Evolutionary conservation across 1,140 invertebrate genomes (phyloP), one percentile per base, ranked within the genome.

Genomic region (Drosophila sucinea): DNA sequence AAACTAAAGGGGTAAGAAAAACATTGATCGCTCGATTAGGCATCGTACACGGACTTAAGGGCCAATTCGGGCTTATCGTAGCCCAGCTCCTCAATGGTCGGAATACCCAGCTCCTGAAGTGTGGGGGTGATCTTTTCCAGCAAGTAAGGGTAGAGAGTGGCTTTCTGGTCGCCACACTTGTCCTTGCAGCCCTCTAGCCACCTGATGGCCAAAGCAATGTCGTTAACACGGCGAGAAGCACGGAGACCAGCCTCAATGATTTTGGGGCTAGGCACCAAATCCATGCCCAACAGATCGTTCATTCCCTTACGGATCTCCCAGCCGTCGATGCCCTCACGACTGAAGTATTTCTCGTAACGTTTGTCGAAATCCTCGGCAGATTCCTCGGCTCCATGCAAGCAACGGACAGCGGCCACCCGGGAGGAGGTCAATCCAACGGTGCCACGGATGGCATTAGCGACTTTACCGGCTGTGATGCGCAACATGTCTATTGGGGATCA

Each of bases 1-100:
- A 77, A 87, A 79, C 79, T 87, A 82, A 72, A 74, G 47, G 11
- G 35, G 56, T 44, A 67, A 71, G 35, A 64, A 55, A 67, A 71
- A 58, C 56, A 25, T 58, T 35, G 56, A 38, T 35, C 17, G 33
- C 56, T 35, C 47, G 41, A 67, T 90, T 91, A 92, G 61, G 95
- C 94, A 57, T 97, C 95, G 91, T 95, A 96, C 56, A 96, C 95
- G 90, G 94, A 94, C 80, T 95, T 91, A 66, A 98, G 93, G 67
- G 96, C 96, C 90, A 99, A 94, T 93, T 99, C 98, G 60, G 99
- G 99, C 93, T 99, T 97, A 92, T 99, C 98, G 91, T 98, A 99
- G 58, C 98, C 98, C 80, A 99, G 93, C 91, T 99, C 97, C 93
- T 99, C 98, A 10, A 97, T 97, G 23, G 98, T 99, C 30, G 95